Base-by-base conservation (phyloP, 1,140 invertebrate species). In the Apis florea region DNA sequence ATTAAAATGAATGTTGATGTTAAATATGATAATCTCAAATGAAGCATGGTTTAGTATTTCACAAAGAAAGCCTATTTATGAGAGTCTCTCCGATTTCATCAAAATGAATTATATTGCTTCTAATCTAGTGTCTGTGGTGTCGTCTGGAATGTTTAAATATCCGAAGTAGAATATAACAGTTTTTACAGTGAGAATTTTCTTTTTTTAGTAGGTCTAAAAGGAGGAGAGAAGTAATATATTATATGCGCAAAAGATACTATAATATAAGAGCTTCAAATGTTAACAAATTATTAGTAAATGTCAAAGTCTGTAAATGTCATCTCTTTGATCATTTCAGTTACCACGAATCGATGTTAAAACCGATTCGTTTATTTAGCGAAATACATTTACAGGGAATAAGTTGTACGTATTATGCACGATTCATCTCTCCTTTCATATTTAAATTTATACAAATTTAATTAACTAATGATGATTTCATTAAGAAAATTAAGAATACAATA, bases 1-100 rank as follows among this genome's bases (percentile, higher is more conserved):
- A 86, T 79, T 56, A 66, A 84, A 82, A 77, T 82, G 68, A 81
- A 84, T 87, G 82, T 87, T 87, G 79, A 73, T 74, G 73, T 86
- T 79, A 80, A 70, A 84, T 68, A 74, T 84, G 81, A 87, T 79
- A 80, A 82, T 72, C 61, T 79, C 58, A 49, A 75, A 11, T 9
- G 51, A 54, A 31, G 31, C 17, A 49, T 47, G 12, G 40, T 67
- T 19, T 59, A 83, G 59, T 74, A 47, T 61, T 59, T 61, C 70
- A 58, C 24, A 11, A 63, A 63, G 17, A 26, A 63, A 86, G 75
- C 70, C 58, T 81, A 81, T 54, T 47, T 81, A 67, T 68, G 68
- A 53, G 56, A 56, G 21, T 75, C 54, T 81, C 53, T 75, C 68
- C 47, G 17, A 54, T 51, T 69, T 81, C 72, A 13, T 76, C 31